phyloP scores from a whole-genome alignment of 2,113 vertebrate genomes.

The Symphodus melops region DNA sequence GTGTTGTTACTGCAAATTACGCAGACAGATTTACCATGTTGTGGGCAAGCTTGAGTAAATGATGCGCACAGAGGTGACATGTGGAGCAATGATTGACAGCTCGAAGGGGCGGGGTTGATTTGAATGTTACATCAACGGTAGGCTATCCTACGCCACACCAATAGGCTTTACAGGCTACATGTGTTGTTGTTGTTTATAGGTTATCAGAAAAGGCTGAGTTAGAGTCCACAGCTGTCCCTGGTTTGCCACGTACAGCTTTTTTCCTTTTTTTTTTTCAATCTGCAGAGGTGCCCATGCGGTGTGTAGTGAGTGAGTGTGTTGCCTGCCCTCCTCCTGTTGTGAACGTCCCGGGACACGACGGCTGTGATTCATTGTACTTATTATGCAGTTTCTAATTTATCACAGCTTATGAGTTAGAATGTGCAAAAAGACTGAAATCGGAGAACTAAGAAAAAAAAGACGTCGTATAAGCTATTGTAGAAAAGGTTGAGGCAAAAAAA shows the following conservation, averaged over 20 bases:
- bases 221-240: not conserved
- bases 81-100: conserved; percentile 52
- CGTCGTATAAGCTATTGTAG: too few relatives aligned
- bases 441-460: too few relatives aligned
- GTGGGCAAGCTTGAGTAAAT: not conserved
- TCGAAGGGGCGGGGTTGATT: conserved; percentile 48
- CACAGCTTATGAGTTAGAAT: not conserved
- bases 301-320: not conserved
- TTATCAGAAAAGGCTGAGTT: not conserved
- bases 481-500: too few relatives aligned
- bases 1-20: conserved; percentile 7
- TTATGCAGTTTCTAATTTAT: not conserved
- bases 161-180: not conserved
- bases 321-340: conserved; percentile 33
- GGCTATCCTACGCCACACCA: too few relatives aligned
- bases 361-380: not conserved
- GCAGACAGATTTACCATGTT: not conserved
- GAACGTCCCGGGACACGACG: conserved; percentile 13
- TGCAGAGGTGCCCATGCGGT: conserved; percentile 55
- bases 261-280: conserved; percentile 29
- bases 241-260: conserved; percentile 76
- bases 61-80: conserved; percentile 13
- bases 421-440: too few relatives aligned
- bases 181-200: not conserved
- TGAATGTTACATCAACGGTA: not conserved